Evolutionary conservation across 2,797 vertebrate species (phyloP), one percentile per base, ranked within the genome.

Genomic region (Fundulus diaphanus): DNA sequence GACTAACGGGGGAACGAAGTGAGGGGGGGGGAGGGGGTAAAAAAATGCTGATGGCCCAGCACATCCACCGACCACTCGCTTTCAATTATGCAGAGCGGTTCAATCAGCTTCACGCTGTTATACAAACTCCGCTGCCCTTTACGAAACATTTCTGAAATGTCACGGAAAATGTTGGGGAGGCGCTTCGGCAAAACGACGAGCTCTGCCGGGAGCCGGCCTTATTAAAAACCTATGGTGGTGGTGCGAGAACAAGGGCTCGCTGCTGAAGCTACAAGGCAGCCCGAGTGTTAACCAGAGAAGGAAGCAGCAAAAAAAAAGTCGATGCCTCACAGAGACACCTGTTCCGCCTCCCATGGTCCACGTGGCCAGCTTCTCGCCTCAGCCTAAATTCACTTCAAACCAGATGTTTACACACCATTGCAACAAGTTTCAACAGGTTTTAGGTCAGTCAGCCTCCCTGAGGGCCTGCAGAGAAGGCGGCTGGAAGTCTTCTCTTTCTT

Each of bases 141-240:
- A 72, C 44, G 71, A 80, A 86, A 79, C 79, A 81, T 82, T 87
- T 85, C 42, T 73, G 48, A 91, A 92, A 93, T 92, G 90, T 91
- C 92, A 93, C 54, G 81, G 71, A 84, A 73, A 75, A 86, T 83
- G 81, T 87, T 87, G 77, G 77, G 2, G 71, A 85, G 82, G 82
- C 48, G 40, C 56, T 81, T n/a, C 12, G 44, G 71, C 51, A 68
- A 70, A 80, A 88, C 24, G 33, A 76, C 52, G 78, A 74, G 84
- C 89, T 90, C 87, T 84, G 89, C 54, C 79, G 85, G 89, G 85
- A 92, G 88, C 77, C 20, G 8, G 49, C 56, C 83, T 90, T 85
- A 92, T 93, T 90, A 93, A 91, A 92, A 91, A 82, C 65, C 88
- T 70, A 84, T 80, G 42, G 74, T 44, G 42, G 74, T 44, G 67